These are phyloP conservation scores for Tipula unca DNA, from an alignment of 2,888 invertebrate genomes.

Conservation along the genomic window DNA sequence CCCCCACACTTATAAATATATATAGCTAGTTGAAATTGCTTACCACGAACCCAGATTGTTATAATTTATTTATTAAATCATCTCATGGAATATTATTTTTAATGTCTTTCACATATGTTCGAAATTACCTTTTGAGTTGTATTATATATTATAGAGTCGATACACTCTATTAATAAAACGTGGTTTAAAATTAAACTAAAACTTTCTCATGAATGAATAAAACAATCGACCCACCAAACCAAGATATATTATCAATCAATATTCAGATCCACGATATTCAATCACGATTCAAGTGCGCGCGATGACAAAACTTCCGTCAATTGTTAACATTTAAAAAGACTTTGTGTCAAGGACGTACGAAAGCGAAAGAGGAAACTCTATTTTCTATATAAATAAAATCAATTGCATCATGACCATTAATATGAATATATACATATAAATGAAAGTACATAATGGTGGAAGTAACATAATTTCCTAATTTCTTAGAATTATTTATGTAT, in stretches of 20 bases:
- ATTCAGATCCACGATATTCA: neutral
- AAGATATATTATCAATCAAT: neutral
- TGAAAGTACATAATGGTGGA: neutral
- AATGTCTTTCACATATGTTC: too few relatives aligned
- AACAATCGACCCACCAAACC: neutral
- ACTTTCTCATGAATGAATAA: neutral
- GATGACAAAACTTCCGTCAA: neutral
- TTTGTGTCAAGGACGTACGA: neutral
- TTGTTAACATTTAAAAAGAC: neutral
- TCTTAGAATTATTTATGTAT: neutral
- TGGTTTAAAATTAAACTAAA: too few relatives aligned
- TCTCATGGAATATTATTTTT: too few relatives aligned
- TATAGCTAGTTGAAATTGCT: too few relatives aligned
- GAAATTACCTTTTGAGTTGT: too few relatives aligned
- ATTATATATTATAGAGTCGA: too few relatives aligned
- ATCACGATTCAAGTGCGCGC: neutral
- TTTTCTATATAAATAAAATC: neutral
- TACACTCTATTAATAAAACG: too few relatives aligned
- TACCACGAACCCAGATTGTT: too few relatives aligned
- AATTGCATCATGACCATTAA: neutral
- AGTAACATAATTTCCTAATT: neutral
- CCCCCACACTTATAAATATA: too few relatives aligned
- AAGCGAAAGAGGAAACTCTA: neutral
- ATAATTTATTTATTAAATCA: too few relatives aligned
- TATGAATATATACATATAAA: neutral